Conservation (phyloP, 2,797 vertebrate species). For the Pangasius larnaudii region DNA sequence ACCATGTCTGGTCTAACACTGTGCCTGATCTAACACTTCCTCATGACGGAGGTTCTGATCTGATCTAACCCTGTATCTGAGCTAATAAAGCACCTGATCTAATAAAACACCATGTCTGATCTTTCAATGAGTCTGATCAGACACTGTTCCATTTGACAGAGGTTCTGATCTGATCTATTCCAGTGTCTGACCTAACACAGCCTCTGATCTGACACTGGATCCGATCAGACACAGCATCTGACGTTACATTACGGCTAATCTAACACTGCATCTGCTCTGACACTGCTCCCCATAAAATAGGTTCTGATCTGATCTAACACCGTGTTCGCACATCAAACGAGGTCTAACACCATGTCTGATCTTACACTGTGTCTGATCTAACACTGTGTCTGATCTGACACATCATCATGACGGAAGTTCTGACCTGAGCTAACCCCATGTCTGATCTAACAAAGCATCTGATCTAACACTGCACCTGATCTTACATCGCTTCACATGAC, state of each 20-base stretch:
- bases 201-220: not conserved
- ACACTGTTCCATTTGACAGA: not conserved
- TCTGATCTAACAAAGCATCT: too few relatives aligned
- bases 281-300: not conserved
- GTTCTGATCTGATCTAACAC: not conserved
- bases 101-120: not conserved
- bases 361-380: too few relatives aligned
- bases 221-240: not conserved
- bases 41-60: too few relatives aligned
- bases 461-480: too few relatives aligned
- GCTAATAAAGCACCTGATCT: not conserved
- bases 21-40: too few relatives aligned
- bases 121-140: not conserved
- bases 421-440: too few relatives aligned
- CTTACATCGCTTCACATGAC: too few relatives aligned
- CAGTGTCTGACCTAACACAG: not conserved
- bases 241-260: not conserved
- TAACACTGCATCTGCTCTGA: not conserved
- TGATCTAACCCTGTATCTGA: not conserved
- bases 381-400: too few relatives aligned
- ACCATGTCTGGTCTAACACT: too few relatives aligned
- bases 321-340: too few relatives aligned
- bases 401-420: too few relatives aligned
- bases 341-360: too few relatives aligned
- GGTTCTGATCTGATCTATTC: not conserved